A percentile compares a stretch with the other conserved stretches of the same genome.
Evolutionary conservation across 2,888 invertebrate genomes (phyloP).

Genomic region (Drosophila pseudotakahashii): DNA sequence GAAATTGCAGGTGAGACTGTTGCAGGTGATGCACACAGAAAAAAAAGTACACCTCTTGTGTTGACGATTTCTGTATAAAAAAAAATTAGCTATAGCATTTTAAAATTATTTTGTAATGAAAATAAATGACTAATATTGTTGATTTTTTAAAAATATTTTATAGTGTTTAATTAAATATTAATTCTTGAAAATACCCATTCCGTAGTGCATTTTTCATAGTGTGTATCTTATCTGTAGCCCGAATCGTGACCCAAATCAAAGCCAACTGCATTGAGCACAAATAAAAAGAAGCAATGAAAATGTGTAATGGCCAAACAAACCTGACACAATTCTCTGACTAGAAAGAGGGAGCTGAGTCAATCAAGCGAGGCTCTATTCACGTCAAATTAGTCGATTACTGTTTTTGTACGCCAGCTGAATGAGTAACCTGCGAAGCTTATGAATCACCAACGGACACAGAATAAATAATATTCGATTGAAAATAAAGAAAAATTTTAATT

Average conservation of each 20-base stretch:
- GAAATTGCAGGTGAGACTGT: constrained; percentile 26
- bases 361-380: constrained; percentile 36
- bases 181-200: background rate
- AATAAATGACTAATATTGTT: background rate
- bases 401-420: constrained; percentile 16
- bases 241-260: constrained; percentile 68
- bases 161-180: too few species aligned
- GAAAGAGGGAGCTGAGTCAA: constrained; percentile 24
- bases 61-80: background rate
- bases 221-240: constrained; percentile 24
- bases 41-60: background rate
- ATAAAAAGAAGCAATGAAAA: constrained; percentile 25
- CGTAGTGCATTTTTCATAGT: background rate
- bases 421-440: constrained; percentile 19
- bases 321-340: constrained; percentile 43
- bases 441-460: constrained; percentile 22
- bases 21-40: background rate
- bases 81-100: background rate
- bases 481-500: constrained; percentile 22
- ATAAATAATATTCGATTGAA: constrained; percentile 23
- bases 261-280: constrained; percentile 45
- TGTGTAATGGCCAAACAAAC: constrained; percentile 39
- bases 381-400: constrained; percentile 41
- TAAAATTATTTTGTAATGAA: background rate
- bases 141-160: too few species aligned